A percentile compares a stretch with the other conserved stretches of the same genome.
Evolutionary conservation across 2,888 invertebrate genomes (phyloP).

Genomic region (Lottia gigantea): DNA sequence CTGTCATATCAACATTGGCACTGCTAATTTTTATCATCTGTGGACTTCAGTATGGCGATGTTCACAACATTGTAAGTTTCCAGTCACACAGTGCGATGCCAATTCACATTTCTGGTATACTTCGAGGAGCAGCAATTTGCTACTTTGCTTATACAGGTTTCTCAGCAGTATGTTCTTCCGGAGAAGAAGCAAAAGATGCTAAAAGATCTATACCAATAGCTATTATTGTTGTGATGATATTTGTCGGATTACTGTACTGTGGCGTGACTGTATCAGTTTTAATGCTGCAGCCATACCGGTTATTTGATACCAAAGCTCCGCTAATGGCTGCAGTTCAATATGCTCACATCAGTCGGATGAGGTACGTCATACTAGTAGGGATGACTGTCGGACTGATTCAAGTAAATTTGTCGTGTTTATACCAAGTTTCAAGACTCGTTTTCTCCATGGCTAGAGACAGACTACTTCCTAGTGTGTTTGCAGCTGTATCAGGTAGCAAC

Average conservation of each 20-base stretch:
- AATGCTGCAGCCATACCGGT: not conserved
- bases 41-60: not conserved
- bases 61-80: not conserved
- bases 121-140: not conserved
- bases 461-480: not conserved
- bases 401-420: not conserved
- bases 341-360: not conserved
- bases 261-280: not conserved
- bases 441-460: not conserved
- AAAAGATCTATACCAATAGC: not conserved
- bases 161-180: not conserved
- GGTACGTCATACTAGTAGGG: not conserved
- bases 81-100: not conserved
- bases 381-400: not conserved
- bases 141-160: conserved; percentile 8
- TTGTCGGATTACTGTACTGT: not conserved
- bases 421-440: not conserved
- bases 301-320: not conserved
- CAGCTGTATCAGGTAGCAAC: not conserved
- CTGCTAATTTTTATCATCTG: not conserved
- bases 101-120: not conserved
- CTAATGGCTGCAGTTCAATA: not conserved
- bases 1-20: not conserved
- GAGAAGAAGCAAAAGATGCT: not conserved
- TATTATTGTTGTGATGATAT: not conserved